Percentiles rank a stretch among this genome's conserved stretches.
Conservation (phyloP, 2,113 vertebrate genomes). For the Recurvirostra avosetta region DNA sequence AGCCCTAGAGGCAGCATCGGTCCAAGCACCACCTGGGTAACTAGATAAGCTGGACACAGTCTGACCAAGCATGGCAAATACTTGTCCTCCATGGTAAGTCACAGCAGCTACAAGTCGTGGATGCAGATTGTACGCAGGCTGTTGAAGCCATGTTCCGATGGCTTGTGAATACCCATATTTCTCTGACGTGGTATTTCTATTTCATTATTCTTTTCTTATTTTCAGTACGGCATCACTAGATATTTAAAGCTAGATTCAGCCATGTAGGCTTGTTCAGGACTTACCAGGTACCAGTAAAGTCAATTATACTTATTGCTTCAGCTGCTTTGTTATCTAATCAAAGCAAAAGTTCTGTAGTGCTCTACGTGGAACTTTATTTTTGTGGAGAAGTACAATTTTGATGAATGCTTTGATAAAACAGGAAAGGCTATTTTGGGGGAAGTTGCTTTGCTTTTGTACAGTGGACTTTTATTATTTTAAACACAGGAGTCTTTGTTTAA, state of each 20-base stretch:
- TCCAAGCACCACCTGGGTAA: neutral
- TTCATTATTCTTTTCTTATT: neutral
- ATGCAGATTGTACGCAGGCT: neutral
- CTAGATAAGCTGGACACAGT: neutral
- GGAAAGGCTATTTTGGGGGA: constrained; percentile 47
- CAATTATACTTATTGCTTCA: neutral
- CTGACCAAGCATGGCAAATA: neutral
- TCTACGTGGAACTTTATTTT: constrained; percentile 41
- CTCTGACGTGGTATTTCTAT: neutral
- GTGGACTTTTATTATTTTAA: constrained; percentile 61
- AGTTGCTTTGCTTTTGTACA: constrained; percentile 35
- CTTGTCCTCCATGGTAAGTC: neutral
- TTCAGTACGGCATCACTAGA: neutral
- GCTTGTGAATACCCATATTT: neutral
- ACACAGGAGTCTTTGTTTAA: constrained; percentile 62
- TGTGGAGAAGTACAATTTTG: constrained; percentile 3
- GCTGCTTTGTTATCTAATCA: neutral
- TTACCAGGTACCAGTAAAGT: neutral
- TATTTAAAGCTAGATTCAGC: neutral
- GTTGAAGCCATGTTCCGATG: neutral
- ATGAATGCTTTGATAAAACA: constrained; percentile 48
- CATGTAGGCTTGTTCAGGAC: neutral
- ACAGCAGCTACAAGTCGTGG: neutral
- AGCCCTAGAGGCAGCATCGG: neutral
- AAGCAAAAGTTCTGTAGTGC: neutral